Percentiles rank a stretch among this genome's conserved stretches.
Conservation (phyloP, 2,797 vertebrate species). For the Loriculus beryllinus region DNA sequence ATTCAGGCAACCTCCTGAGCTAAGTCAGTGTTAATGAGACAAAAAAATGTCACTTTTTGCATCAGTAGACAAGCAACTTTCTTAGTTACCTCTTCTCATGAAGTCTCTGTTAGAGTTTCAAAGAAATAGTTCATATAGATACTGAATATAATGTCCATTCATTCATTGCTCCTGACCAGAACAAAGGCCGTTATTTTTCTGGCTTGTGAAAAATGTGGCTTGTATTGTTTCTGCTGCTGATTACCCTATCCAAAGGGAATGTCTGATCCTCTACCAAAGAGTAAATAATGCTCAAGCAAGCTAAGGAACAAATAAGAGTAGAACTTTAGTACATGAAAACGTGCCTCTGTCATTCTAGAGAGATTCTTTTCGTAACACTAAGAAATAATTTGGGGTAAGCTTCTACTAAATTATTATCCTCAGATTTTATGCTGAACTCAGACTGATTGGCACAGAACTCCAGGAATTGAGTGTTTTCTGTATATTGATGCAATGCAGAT, state of each 20-base stretch:
- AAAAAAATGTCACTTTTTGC: background rate
- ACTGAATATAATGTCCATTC: background rate
- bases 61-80: background rate
- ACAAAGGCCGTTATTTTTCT: slow-evolving; percentile 33
- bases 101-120: background rate
- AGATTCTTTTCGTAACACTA: background rate
- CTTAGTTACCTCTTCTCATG: background rate
- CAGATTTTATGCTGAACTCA: background rate
- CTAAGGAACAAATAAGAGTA: background rate
- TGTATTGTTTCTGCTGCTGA: slow-evolving; percentile 7
- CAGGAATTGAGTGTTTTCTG: background rate
- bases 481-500: background rate
- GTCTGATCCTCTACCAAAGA: slow-evolving; percentile 1
- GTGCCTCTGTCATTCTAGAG: background rate
- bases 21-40: background rate
- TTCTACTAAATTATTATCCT: background rate
- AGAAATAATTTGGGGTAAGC: background rate
- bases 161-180: background rate
- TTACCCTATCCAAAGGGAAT: slow-evolving; percentile 52
- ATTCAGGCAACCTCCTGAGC: background rate
- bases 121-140: background rate
- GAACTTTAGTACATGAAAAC: background rate
- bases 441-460: background rate
- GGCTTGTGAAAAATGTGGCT: background rate
- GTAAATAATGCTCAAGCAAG: background rate